Percentiles rank a stretch among this genome's conserved stretches.
These are phyloP conservation scores for Ceriagrion tenellum DNA, from an alignment of 2,888 invertebrate genomes.

Conservation along the genomic window DNA sequence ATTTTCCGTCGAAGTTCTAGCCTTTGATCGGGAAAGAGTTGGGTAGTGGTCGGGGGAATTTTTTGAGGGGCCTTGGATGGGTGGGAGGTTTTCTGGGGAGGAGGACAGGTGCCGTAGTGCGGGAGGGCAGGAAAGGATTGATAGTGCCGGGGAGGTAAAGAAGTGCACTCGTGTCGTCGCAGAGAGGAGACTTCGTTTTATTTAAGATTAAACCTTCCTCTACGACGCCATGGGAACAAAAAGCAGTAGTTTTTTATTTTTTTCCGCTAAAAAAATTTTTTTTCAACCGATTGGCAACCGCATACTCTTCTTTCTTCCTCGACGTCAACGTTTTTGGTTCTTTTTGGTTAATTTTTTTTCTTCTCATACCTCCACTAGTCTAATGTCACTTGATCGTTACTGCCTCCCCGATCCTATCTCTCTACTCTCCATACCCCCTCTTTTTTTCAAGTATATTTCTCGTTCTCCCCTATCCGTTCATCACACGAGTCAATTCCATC, in stretches of 20 bases:
- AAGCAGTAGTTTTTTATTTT: not conserved
- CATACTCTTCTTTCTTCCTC: not conserved
- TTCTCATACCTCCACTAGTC: not conserved
- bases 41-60: not conserved
- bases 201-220: conserved; percentile 43
- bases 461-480: not conserved
- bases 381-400: not conserved
- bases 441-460: not conserved
- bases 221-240: not conserved
- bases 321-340: not conserved
- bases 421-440: not conserved
- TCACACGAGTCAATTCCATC: not conserved
- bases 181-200: conserved; percentile 31
- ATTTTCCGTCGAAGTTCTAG: conserved; percentile 31
- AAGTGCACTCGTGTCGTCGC: conserved; percentile 21
- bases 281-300: conserved; percentile 16
- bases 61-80: not conserved
- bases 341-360: not conserved
- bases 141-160: not conserved
- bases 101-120: not conserved
- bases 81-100: not conserved
- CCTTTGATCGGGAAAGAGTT: conserved; percentile 50
- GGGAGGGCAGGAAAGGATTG: not conserved
- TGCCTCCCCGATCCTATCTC: not conserved
- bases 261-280: not conserved